Base-by-base conservation (phyloP, 2,888 invertebrate species). In the Phaedon cochleariae region DNA sequence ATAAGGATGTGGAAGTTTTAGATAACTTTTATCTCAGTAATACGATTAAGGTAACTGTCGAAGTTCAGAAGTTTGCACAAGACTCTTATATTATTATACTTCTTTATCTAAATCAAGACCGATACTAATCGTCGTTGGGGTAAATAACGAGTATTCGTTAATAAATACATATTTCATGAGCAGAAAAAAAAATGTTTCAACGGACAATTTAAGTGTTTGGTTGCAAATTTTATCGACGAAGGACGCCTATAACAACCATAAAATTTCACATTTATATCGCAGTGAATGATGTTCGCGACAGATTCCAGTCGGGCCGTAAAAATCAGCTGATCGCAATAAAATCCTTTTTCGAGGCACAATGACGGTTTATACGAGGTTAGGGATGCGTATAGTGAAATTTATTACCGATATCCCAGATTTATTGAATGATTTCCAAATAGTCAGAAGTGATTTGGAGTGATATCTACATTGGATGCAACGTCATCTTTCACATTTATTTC, bases 311-410 rank as follows among this genome's bases (percentile, higher is more conserved):
- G 45, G 26, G 45, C 29, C 37, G 37, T 61, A 61, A 65, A 58
- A 76, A 74, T 76, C 76, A 76, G 74, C 76, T 76, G 76, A 76
- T 76, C n/a, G 71, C 67, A 34, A 61, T 63, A 61, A 65, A 65
- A 58, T 45, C 57, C 57, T 57, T 7, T 46, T 57, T 55, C 37
- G 55, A 29, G 37, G 37, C n/a, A 55, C 55, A 55, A 55, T 55
- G 55, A 6, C 45, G 57, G 57, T 57, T 57, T 57, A 57, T 57
- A 57, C 45, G 57, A 45, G 57, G 57, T 57, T 45, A 45, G 45
- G 45, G 45, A 57, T 57, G 57, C 17, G 55, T 17, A 45, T n/a
- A 20, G 34, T n/a, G 15, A 21, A 41, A 55, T 37, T 55, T 37
- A 55, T 55, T 34, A 34, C 9, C 31, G 31, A 34, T 34, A 34